Evolutionary conservation across 2,797 vertebrate genomes (phyloP).

Genomic region (Helicolenus hilgendorfi): DNA sequence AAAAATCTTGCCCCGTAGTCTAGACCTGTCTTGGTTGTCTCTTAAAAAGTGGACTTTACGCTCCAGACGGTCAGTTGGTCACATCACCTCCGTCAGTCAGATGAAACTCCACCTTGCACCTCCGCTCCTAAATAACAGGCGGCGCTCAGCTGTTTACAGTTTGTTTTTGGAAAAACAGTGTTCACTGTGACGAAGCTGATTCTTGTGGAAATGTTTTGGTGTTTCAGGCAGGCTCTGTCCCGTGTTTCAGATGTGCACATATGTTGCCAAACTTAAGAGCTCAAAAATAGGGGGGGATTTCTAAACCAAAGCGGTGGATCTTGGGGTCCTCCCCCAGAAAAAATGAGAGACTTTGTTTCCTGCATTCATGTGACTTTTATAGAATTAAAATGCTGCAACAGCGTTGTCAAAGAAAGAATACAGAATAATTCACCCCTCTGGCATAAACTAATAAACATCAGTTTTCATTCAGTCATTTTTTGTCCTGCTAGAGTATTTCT

Average conservation of each 20-base stretch:
- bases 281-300: too few species aligned
- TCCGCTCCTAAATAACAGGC: not conserved
- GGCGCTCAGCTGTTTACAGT: not conserved
- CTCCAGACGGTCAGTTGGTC: conserved; percentile 21
- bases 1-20: conserved; percentile 22
- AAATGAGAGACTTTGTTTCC: too few species aligned
- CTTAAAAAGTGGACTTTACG: conserved; percentile 36
- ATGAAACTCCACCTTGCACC: conserved; percentile 1
- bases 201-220: not conserved
- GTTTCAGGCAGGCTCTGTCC: not conserved
- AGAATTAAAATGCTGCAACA: too few species aligned
- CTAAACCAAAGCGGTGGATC: too few species aligned
- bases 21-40: conserved; percentile 57
- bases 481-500: too few species aligned
- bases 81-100: conserved; percentile 8
- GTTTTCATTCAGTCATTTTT: too few species aligned
- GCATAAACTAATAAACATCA: too few species aligned
- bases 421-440: too few species aligned
- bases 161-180: conserved; percentile 20
- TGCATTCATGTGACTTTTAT: too few species aligned
- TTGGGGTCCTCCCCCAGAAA: too few species aligned
- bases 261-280: too few species aligned
- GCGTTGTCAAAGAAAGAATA: too few species aligned
- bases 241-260: not conserved
- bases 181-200: not conserved